Evolutionary conservation across 1,140 invertebrate genomes (phyloP), one percentile per base, ranked within the genome.

Genomic region (Temnothorax nylanderi): DNA sequence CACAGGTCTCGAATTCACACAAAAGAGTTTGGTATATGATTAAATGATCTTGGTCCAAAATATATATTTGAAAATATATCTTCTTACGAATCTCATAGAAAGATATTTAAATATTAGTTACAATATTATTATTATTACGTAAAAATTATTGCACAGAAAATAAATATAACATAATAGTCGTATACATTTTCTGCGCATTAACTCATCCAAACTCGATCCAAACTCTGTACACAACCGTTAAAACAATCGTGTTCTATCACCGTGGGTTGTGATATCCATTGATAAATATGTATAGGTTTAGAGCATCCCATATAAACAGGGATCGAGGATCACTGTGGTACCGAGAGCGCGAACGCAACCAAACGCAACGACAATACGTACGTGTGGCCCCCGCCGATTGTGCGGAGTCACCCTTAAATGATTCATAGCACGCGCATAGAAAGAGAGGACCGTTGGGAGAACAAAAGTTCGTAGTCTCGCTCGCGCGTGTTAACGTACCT

Each of bases 401-500:
- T 32, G 37, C 21, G 65, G 13, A 67, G 77, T 81, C 49, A 58
- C 49, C 78, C 78, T 81, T 56, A 81, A 81, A 71, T 81, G 78
- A 81, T 81, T 81, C 78, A 81, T 81, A 71, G 49, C 78, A 37
- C 62, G 44, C 64, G 47, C 16, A 34, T 49, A 34, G 41, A 47
- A 21, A 81, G 44, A 81, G 64, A 81, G 49, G 21, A 49, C 21
- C 41, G 37, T 32, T 41, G 21, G 34, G n/a, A 81, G 49, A 26
- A 71, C 64, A 81, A 81, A 80, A 71, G 47, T 13, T 44, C 11
- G 26, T 21, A n/a, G 34, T 7, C 65, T 71, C n/a, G 47, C n/a
- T 80, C n/a, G 34, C 5, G 64, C 64, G 47, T 21, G 10, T 26
- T 56, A 16, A 34, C 21, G 34, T n/a, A 26, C 26, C 1, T 81